Conservation (phyloP, 2,797 vertebrate species). For the Rhinella marina region DNA sequence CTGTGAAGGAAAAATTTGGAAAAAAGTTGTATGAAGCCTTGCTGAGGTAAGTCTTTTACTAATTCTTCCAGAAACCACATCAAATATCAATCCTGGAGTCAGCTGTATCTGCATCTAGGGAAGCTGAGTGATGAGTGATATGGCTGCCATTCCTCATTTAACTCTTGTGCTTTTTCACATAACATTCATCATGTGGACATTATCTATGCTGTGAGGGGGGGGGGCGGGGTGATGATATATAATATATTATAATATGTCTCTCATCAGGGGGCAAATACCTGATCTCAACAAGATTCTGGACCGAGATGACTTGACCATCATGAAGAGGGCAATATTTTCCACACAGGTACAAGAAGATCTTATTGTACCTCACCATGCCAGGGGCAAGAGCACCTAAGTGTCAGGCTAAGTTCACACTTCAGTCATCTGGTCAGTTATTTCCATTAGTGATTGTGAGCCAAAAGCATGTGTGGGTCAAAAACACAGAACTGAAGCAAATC, state of each 20-base stretch:
- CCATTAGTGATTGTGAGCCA: too few relatives aligned
- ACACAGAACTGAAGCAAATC: too few relatives aligned
- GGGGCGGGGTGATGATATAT: too few relatives aligned
- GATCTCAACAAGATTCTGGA: slow-evolving; percentile 92
- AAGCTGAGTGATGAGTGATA: neutral
- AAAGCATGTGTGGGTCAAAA: too few relatives aligned
- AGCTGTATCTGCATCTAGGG: neutral
- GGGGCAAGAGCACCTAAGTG: too few relatives aligned
- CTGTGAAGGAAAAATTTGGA: slow-evolving; percentile 95
- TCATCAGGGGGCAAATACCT: slow-evolving; percentile 89
- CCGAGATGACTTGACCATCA: slow-evolving; percentile 90
- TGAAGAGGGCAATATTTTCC: slow-evolving; percentile 96
- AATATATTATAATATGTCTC: slow-evolving; percentile 16
- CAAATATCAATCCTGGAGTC: too few relatives aligned
- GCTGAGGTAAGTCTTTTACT: slow-evolving; percentile 78
- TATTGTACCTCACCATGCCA: neutral
- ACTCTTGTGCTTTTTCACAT: too few relatives aligned
- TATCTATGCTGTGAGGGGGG: neutral
- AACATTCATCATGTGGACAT: neutral
- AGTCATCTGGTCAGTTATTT: too few relatives aligned
- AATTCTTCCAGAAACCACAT: too few relatives aligned
- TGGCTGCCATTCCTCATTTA: neutral
- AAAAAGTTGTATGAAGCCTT: slow-evolving; percentile 90
- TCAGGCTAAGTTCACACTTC: too few relatives aligned
- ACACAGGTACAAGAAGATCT: slow-evolving; percentile 83